Base-by-base conservation (phyloP, 2,888 invertebrate genomes). In the Cephus nigrinus region DNA sequence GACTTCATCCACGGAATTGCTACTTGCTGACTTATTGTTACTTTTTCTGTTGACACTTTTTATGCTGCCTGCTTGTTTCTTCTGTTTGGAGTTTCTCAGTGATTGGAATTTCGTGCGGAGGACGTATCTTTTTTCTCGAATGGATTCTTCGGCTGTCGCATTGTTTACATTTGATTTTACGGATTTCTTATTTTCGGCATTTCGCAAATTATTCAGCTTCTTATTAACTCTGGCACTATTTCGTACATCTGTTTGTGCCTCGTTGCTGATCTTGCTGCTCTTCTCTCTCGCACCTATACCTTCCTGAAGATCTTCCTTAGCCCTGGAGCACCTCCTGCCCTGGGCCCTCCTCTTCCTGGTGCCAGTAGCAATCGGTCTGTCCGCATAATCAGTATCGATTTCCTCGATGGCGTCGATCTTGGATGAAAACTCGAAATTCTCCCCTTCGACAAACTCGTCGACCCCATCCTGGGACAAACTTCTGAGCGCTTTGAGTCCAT, bases 401-500 rank as follows among this genome's bases (percentile, higher is more conserved):
- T 71, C 71, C 32, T 71, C 31, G 9, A 31, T 33, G 32, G 1
- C 71, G 12, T 33, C 74, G 71, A 30, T 33, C 30, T 33, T 71
- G 23, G 74, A 30, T 32, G 33, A 12, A 33, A 35, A 33, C 9
- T 75, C 40, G 11, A 75, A 34, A 69, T 23, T 55, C 55, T 55
- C 23, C 9, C 36, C 68, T 4, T 69, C 12, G 23, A 80, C 77
- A 31, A 84, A 86, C 72, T 86, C 80, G 11, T 86, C 84, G 4
- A 84, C 83, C 40, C 82, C 83, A 40, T 84, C 81, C 30, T 81
- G 82, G 4, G 88, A 80, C 75, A 89, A 88, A 77, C 91, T 90
- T 34, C 90, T 78, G 2, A 91, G 82, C 11, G 88, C 90, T 68
- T 86, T 88, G 0, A 91, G 80, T 0, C 89, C 91, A 68, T 91